Base-by-base conservation (phyloP, 30 jellyfish, hydroid and myxozoan species). In the Aurelia aurita region DNA sequence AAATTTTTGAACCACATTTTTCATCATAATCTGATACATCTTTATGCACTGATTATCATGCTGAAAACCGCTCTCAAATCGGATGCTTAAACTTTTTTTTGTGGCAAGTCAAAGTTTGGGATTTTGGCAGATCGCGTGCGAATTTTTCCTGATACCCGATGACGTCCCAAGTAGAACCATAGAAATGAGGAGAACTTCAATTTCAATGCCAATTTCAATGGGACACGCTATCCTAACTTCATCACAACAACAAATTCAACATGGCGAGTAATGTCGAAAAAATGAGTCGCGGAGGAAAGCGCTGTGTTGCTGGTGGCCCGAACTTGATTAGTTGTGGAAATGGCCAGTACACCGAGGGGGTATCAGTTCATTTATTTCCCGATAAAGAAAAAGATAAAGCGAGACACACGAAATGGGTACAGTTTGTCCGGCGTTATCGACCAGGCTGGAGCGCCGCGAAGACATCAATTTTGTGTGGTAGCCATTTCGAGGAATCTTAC, bases 281-380 rank as follows among this genome's bases (percentile, higher is more conserved):
- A 66, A 35, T 8, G 78, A 26, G 61, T 29, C 86, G 73, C 27
- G 68, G 71, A 14, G 90, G 90, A 66, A 45, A 80, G 60, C 83
- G 75, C n/a, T 80, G 82, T 66, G 90, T 80, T 45, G 90, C 90
- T 25, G 90, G 90, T 64, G 83, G 90, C 65, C 83, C 90, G 10
- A 57, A 58, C 75, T 20, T 34, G 58, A 43, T 67, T 14, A 80
- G 90, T 27, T 80, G 90, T 66, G 74, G 83, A 47, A 63, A 80
- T 25, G 49, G 90, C 27, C 90, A 66, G 83, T 44, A 80, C 54
- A 61, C 90, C 5, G 44, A 26, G 9, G 90, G 74, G 8, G 27
- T 63, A 34, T 64, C 90, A 19, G 49, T 80, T 54, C 90, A 80
- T 21, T 57, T 32, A 32, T 80, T 80, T 62, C 90, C 90, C 2